Conservation (phyloP, 2,113 vertebrate genomes). For the Mustela lutreola region DNA sequence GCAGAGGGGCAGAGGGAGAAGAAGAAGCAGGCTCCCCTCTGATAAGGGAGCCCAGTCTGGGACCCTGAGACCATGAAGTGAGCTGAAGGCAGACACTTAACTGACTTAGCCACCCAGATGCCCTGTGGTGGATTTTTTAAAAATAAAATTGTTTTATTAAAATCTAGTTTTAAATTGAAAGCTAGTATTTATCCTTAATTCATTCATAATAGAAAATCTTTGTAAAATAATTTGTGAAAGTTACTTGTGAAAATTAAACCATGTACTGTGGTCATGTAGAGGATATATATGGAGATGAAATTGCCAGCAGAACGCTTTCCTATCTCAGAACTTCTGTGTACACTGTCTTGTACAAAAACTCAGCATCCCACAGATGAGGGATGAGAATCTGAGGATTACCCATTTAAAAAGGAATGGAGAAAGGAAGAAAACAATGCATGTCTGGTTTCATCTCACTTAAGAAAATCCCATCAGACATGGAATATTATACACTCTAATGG, state of each 20-base stretch:
- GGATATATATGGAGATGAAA: neutral
- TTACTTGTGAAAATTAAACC: neutral
- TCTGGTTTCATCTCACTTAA: neutral
- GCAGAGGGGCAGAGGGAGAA: neutral
- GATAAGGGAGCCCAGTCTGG: neutral
- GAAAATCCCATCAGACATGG: neutral
- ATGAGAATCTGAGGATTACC: neutral
- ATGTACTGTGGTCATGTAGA: neutral
- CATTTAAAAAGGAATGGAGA: neutral
- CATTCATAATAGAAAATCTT: neutral
- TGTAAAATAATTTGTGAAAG: neutral
- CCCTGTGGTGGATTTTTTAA: neutral
- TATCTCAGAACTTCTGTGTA: neutral
- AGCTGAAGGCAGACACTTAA: neutral
- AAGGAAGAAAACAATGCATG: neutral
- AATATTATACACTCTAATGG: constrained; percentile 1
- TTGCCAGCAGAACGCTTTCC: neutral
- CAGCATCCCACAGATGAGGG: neutral
- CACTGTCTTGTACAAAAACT: neutral
- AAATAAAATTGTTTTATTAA: neutral
- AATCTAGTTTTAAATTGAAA: neutral
- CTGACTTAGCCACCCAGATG: neutral
- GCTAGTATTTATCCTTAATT: neutral
- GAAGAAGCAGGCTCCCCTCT: neutral
- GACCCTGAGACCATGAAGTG: neutral